Base-by-base conservation (phyloP, 2,113 vertebrate genomes). In the Sturnus vulgaris region DNA sequence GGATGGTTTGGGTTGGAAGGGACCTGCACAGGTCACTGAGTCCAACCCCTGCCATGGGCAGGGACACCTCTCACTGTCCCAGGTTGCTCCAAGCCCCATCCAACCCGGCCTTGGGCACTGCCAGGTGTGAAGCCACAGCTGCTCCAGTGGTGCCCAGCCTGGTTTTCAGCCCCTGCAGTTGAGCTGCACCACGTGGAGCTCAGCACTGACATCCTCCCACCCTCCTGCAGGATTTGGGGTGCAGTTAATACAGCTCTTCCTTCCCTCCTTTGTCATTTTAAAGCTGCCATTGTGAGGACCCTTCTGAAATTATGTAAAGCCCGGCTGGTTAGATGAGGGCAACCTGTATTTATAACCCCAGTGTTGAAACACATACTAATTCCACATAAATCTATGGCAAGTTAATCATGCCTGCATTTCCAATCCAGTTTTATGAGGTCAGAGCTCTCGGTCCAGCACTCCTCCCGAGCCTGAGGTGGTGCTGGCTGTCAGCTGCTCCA, bases 341-440 rank as follows among this genome's bases (percentile, higher is more conserved):
- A 73, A 64, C 53, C 73, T 72, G 92, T 86, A 98, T 96, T 97
- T 96, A 97, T 98, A 98, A 98, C 97, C 69, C 95, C 84, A 35
- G 85, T 84, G 96, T 92, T 98, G 98, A 98, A 98, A 98, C 98
- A 98, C 98, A 98, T 93, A 97, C 97, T 95, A 95, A 97, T 95
- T 97, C 97, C 96, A 96, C 96, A 93, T 98, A 98, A 98, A 98
- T 97, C 97, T 93, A 55, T 68, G 73, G 97, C 52, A 96, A 98
- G 98, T 98, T 98, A 98, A 98, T 98, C 98, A 98, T 96, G 96
- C 97, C 96, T 95, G 93, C 97, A 95, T 93, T 97, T 96, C 91
- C 94, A 92, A 90, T 88, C 90, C 96, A 50, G 61, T 94, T 97
- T 97, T 96, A 97, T 53, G 97, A 81, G 96, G 97, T 95, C 94